Percentiles rank a stretch among this genome's conserved stretches.
Conservation (phyloP, 2,888 invertebrate species). For the Flexamia atlantica region DNA sequence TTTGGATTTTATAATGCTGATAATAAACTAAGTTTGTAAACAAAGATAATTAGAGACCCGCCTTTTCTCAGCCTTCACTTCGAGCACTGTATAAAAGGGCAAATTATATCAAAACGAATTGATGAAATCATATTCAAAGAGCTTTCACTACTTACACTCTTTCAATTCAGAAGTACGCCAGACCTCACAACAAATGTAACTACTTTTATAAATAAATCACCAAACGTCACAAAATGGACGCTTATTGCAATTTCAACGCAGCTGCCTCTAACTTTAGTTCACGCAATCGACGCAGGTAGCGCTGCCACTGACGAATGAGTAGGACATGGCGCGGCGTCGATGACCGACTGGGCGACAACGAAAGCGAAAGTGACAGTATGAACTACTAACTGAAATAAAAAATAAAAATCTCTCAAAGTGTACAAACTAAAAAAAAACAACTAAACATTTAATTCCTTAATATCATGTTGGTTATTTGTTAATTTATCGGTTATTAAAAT, state of each 20-base stretch:
- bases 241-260: slow-evolving; percentile 12
- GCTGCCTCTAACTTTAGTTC: slow-evolving; percentile 46
- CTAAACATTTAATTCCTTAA: no score
- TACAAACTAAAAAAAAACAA: no score
- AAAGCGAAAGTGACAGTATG: no score
- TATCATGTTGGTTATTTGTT: no score
- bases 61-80: slow-evolving; percentile 22
- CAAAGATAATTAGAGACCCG: slow-evolving; percentile 52
- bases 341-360: neutral
- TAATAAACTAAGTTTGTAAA: slow-evolving; percentile 36
- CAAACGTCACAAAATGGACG: slow-evolving; percentile 52
- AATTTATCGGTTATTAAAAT: no score
- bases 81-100: neutral
- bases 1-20: neutral
- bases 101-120: neutral
- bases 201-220: slow-evolving; percentile 37
- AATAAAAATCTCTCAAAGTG: no score
- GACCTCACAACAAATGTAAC: neutral
- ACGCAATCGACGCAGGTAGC: slow-evolving; percentile 14
- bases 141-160: neutral
- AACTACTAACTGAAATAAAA: no score
- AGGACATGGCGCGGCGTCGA: slow-evolving; percentile 11
- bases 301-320: slow-evolving; percentile 49
- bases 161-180: neutral
- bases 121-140: neutral